A percentile compares a stretch with the other conserved stretches of the same genome.
These are phyloP conservation scores for Melanostoma mellinum DNA, from an alignment of 2,888 invertebrate genomes.

Conservation along the genomic window DNA sequence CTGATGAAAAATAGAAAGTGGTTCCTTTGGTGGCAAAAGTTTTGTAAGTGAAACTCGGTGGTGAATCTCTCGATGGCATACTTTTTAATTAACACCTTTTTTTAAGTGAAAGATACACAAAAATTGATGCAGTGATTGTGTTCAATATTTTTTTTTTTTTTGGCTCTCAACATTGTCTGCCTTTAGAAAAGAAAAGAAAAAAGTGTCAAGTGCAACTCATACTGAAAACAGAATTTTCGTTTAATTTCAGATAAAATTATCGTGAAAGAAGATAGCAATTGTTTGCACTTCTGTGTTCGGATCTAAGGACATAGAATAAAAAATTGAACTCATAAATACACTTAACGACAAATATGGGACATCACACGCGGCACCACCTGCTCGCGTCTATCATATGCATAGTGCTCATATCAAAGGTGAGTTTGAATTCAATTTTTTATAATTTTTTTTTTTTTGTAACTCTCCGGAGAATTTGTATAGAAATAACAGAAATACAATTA, in stretches of 20 bases:
- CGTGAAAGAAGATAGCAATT: slow-evolving; percentile 26
- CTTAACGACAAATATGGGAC: slow-evolving; percentile 78
- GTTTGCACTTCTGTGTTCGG: slow-evolving; percentile 50
- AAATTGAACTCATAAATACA: slow-evolving; percentile 36
- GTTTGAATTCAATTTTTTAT: slow-evolving; percentile 67
- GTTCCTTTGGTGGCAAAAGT: slow-evolving; percentile 75
- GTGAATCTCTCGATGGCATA: slow-evolving; percentile 69
- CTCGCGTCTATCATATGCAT: slow-evolving; percentile 80
- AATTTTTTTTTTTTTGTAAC: slow-evolving; percentile 12
- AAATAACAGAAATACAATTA: slow-evolving; percentile 57
- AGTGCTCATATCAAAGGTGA: slow-evolving; percentile 81
- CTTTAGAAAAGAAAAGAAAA: neutral
- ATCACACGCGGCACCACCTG: slow-evolving; percentile 80
- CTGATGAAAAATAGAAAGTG: slow-evolving; percentile 80
- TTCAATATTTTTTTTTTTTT: neutral
- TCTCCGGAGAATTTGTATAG: slow-evolving; percentile 13
- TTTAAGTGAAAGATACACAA: slow-evolving; percentile 44
- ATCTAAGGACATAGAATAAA: slow-evolving; percentile 50
- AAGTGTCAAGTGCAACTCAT: slow-evolving; percentile 9
- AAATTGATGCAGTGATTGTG: slow-evolving; percentile 23
- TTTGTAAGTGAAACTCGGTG: slow-evolving; percentile 71
- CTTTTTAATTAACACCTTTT: slow-evolving; percentile 72
- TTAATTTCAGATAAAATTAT: slow-evolving; percentile 61
- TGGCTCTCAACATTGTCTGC: slow-evolving; percentile 19
- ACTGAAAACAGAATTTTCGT: slow-evolving; percentile 35